These are phyloP conservation scores for Geotrupes spiniger DNA, from an alignment of 2,888 invertebrate genomes.

Conservation along the genomic window DNA sequence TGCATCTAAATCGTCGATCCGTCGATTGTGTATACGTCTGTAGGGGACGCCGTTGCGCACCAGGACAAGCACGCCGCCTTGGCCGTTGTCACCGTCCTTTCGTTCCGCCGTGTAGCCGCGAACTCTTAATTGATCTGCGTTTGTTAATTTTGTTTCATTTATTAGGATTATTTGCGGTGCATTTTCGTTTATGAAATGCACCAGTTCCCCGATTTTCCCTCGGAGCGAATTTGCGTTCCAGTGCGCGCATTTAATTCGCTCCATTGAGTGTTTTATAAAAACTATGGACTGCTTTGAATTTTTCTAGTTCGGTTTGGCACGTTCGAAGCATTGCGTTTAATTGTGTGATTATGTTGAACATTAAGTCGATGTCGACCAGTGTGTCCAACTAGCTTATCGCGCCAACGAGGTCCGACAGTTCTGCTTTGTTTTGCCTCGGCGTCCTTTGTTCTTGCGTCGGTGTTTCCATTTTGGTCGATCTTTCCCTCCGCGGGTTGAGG, in stretches of 20 bases:
- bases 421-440: too few species aligned
- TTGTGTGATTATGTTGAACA: too few species aligned
- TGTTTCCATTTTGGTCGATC: not conserved
- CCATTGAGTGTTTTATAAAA: not conserved
- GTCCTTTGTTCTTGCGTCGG: too few species aligned
- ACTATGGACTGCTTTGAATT: not conserved
- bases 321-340: too few species aligned
- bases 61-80: not conserved
- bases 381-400: too few species aligned
- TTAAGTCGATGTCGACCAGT: too few species aligned
- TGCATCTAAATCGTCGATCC: slow-evolving; percentile 12
- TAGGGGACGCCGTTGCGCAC: slow-evolving; percentile 4
- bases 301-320: too few species aligned
- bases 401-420: too few species aligned
- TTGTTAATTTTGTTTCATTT: slow-evolving; percentile 19
- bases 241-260: not conserved
- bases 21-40: not conserved
- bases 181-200: slow-evolving; percentile 16
- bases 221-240: slow-evolving; percentile 24
- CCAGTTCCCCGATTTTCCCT: slow-evolving; percentile 15
- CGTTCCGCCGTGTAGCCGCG: slow-evolving; percentile 7
- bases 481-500: not conserved
- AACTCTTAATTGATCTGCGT: slow-evolving; percentile 9
- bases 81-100: not conserved
- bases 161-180: slow-evolving; percentile 19